A percentile compares a stretch with the other conserved stretches of the same genome.
These are phyloP conservation scores for Campoplex nolae DNA, from an alignment of 2,888 invertebrate species.

Conservation along the genomic window DNA sequence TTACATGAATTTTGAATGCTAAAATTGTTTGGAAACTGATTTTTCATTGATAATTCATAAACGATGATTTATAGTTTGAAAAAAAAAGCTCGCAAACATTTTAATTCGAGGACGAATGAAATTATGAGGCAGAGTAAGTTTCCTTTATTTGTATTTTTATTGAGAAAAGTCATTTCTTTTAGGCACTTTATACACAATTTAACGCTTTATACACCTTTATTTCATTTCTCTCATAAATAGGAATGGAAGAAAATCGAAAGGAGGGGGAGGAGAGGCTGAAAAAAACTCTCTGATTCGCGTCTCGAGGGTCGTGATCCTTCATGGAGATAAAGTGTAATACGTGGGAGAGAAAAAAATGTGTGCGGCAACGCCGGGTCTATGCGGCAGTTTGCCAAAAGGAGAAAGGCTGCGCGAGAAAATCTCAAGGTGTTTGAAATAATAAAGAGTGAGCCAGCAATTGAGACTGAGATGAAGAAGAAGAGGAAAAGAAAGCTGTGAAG, in stretches of 20 bases:
- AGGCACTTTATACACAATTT: constrained; percentile 16
- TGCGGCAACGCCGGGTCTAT: constrained; percentile 31
- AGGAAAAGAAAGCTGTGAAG: constrained; percentile 32
- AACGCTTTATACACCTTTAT: constrained; percentile 41
- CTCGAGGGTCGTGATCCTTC: constrained; percentile 62
- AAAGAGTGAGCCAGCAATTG: constrained; percentile 31
- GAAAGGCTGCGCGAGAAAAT: constrained; percentile 30
- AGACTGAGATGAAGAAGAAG: constrained; percentile 37
- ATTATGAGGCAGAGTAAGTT: not conserved
- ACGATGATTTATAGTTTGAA: no score
- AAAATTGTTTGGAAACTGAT: no score
- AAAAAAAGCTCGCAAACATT: not conserved
- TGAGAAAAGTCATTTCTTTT: constrained; percentile 16
- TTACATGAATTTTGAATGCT: no score
- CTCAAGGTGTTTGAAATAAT: constrained; percentile 21
- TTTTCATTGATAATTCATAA: no score
- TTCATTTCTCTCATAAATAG: constrained; percentile 34
- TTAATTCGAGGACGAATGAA: not conserved
- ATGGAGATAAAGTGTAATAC: constrained; percentile 54
- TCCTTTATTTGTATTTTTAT: constrained; percentile 17
- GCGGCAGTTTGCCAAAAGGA: constrained; percentile 57
- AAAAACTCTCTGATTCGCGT: constrained; percentile 16
- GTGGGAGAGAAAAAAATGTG: constrained; percentile 52
- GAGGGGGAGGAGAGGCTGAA: not conserved
- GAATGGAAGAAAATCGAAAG: constrained; percentile 24